Conservation (phyloP, 92 coral and sea anemone genomes). For the Porites lobata region DNA sequence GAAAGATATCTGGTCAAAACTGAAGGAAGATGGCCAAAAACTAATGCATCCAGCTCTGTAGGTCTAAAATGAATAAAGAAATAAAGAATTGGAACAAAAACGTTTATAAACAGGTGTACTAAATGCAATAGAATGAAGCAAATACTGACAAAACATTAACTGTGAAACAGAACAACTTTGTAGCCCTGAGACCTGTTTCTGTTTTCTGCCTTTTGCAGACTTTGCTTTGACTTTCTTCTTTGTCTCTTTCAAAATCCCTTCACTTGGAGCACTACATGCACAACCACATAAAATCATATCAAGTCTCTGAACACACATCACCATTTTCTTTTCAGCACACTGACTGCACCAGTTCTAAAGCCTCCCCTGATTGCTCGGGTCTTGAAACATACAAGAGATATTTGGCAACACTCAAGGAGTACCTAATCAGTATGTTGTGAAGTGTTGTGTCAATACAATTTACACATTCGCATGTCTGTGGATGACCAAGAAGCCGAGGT, state of each 20-base stretch:
- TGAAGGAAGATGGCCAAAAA: constrained; percentile 85
- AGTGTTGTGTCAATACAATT: constrained; percentile 78
- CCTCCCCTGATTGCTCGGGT: constrained; percentile 43
- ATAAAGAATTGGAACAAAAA: too few relatives aligned
- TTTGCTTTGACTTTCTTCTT: constrained; percentile 51
- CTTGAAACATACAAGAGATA: constrained; percentile 58
- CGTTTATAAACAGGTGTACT: too few relatives aligned
- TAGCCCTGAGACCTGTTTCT: not conserved
- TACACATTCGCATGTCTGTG: constrained; percentile 66
- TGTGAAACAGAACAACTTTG: constrained; percentile 25
- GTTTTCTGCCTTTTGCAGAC: constrained; percentile 25
- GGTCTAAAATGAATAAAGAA: constrained; percentile 64
- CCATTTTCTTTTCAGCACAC: constrained; percentile 46
- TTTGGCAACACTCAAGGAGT: constrained; percentile 57
- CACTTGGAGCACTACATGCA: not conserved
- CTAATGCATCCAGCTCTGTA: constrained; percentile 84
- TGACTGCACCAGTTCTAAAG: constrained; percentile 60
- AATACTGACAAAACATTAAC: constrained; percentile 65
- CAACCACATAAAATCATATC: not conserved
- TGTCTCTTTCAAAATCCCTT: constrained; percentile 11
- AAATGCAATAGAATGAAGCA: constrained; percentile 28
- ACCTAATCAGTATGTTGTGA: constrained; percentile 60
- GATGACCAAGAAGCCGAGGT: constrained; percentile 66
- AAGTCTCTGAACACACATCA: constrained; percentile 59
- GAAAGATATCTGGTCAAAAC: constrained; percentile 79